Base-by-base conservation (phyloP, 2,888 invertebrate species). In the Beris morrisii region DNA sequence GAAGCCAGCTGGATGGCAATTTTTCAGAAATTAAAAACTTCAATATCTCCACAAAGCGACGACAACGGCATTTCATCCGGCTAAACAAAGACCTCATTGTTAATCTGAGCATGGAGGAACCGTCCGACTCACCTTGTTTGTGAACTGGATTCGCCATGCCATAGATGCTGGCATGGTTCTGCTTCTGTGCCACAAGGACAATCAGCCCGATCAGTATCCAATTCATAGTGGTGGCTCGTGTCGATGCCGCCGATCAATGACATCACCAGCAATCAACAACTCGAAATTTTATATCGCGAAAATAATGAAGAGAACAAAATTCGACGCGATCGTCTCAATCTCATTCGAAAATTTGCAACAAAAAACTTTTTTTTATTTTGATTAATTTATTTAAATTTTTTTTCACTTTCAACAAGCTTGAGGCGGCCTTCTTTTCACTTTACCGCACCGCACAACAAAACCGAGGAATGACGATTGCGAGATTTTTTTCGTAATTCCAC, bases 161-260 rank as follows among this genome's bases (percentile, higher is more conserved):
- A 66, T 71, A 73, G 67, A 72, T 70, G 50, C 67, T 67, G 61
- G 70, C 70, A 70, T 69, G 68, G 71, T 77, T 75, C 73, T 76
- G 75, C 71, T 75, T 75, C 74, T 79, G 76, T 68, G 77, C 76
- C 74, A 76, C 73, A 68, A 80, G 74, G 74, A 80, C 74, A 71
- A 78, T 74, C 74, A 79, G 77, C 72, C 78, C 76, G 72, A 78
- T 73, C 71, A 78, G 71, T 74, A 79, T 75, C 79, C 80, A 81
- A 77, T 77, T 76, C 80, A 80, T 80, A 7, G 1, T 70, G 73
- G n/a, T 43, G 31, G n/a, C 48, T 61, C 38, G 52, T 61, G 61
- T 52, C 50, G 61, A 15, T 13, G 38, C 38, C 52, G 38, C 50
- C 55, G 56, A 65, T 56, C 55, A 65, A 55, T 55, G 64, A 65